Conservation (phyloP, 2,797 vertebrate species). For the Petrocephalus schoutedeni region DNA sequence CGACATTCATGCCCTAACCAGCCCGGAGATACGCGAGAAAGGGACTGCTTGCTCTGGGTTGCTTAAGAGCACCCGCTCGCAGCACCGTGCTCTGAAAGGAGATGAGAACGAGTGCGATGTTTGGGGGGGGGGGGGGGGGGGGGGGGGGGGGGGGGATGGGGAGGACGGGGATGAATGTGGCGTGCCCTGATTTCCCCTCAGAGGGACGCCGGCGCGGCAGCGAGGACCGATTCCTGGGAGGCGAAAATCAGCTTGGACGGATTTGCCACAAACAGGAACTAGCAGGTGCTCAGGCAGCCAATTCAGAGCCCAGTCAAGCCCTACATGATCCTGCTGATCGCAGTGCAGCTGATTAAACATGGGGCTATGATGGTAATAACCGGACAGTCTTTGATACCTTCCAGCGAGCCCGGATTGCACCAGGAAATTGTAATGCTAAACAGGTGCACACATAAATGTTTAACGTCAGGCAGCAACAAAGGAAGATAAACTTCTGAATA, state of each 20-base stretch:
- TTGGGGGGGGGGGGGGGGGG: neutral
- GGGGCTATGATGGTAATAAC: conserved; percentile 2
- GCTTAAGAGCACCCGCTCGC: neutral
- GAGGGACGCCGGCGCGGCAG: neutral
- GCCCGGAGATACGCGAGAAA: neutral
- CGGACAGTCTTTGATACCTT: conserved; percentile 5
- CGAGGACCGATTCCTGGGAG: neutral
- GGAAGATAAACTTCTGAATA: conserved; percentile 1
- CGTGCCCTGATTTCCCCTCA: conserved; percentile 40
- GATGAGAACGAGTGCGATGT: neutral
- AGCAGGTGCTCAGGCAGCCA: conserved; percentile 7
- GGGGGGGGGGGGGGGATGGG: neutral
- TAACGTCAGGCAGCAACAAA: neutral
- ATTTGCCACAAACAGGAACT: conserved; percentile 7
- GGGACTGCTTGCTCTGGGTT: neutral
- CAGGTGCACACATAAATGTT: conserved; percentile 16
- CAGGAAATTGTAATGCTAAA: conserved; percentile 10
- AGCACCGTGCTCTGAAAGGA: neutral
- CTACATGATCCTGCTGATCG: neutral
- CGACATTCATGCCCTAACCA: neutral
- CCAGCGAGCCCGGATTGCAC: neutral
- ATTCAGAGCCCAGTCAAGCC: conserved; percentile 4
- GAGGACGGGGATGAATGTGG: conserved; percentile 34
- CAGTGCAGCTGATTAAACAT: conserved; percentile 18
- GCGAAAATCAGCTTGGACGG: conserved; percentile 15